Evolutionary conservation across 2,797 vertebrate species (phyloP), one percentile per base, ranked within the genome.

Genomic region (Gobio occitaniae): DNA sequence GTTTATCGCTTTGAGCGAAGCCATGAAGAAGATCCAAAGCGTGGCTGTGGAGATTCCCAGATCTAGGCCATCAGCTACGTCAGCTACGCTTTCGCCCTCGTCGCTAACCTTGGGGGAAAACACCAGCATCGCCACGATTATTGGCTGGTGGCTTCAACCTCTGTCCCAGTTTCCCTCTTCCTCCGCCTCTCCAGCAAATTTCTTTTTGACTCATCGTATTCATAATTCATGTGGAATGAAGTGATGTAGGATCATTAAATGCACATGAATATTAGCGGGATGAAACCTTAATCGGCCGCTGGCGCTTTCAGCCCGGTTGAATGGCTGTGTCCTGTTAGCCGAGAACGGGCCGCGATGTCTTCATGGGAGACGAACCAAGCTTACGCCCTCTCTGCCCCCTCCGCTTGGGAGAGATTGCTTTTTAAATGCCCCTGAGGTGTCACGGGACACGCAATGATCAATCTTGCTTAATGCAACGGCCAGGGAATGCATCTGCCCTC

Each of bases 191-290:
- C 89, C 90, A 86, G 44, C 50, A 65, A 63, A 89, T 86, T 68
- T 85, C 75, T 83, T 86, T 85, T 88, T 86, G 59, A 84, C 92
- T 92, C 91, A 93, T 92, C 91, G 92, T 92, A 93, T 94, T 92
- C 89, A 93, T 94, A 93, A 93, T 92, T 93, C 91, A 93, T 90
- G 89, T 75, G 87, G 91, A 94, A 94, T 92, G 69, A 93, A 93
- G 91, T 90, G 88, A 93, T 93, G 91, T 81, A 6, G 87, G 90
- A 92, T 93, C 91, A 95, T 94, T 94, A 94, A 94, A 94, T 80
- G 78, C 87, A 87, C 89, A 92, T 91, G 91, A 93, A 93, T 93
- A 92, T 94, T 94, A 93, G 92, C 90, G 66, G 17, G 87, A 93
- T 93, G 86, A 92, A 94, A 93, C 86, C 92, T 93, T 91, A 93